phyloP scores from a whole-genome alignment of 1,140 invertebrate genomes.

The Drosophila mojavensis region DNA sequence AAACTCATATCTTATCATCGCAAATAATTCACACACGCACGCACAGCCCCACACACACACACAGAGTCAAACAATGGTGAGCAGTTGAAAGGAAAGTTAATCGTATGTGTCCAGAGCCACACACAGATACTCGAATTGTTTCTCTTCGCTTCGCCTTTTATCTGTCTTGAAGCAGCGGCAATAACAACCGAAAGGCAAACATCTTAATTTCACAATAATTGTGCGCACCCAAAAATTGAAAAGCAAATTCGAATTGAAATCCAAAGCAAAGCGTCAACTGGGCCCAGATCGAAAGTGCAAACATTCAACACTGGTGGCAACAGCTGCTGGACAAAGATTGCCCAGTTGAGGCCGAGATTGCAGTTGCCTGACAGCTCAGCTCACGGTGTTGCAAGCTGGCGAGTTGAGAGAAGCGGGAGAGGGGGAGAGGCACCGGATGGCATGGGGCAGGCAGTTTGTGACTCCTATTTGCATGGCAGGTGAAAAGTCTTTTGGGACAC shows the following conservation, averaged over 20 bases:
- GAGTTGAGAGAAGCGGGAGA: no score
- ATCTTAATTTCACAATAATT: constrained; percentile 80
- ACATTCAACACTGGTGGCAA: constrained; percentile 78
- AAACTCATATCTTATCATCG: constrained; percentile 70
- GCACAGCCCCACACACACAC: constrained; percentile 38
- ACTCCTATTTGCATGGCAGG: constrained; percentile 72
- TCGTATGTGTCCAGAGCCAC: constrained; percentile 33
- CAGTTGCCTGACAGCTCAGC: constrained; percentile 28
- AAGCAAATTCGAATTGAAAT: constrained; percentile 53
- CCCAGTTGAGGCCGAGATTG: constrained; percentile 50
- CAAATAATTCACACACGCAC: constrained; percentile 59
- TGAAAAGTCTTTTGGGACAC: constrained; percentile 68
- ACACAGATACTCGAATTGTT: constrained; percentile 13
- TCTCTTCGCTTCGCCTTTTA: constrained; percentile 23
- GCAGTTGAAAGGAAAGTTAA: constrained; percentile 63
- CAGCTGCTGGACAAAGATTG: constrained; percentile 65
- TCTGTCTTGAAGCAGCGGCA: constrained; percentile 9
- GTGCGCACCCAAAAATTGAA: constrained; percentile 69
- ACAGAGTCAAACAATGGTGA: constrained; percentile 40
- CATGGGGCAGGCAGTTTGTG: constrained; percentile 22
- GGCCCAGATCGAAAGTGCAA: constrained; percentile 66
- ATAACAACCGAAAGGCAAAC: constrained; percentile 40
- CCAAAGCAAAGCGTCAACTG: constrained; percentile 14
- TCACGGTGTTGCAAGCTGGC: constrained; percentile 2
- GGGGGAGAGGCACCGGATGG: neutral